Evolutionary conservation across 2,113 vertebrate genomes (phyloP).

Genomic region (Gambusia holbrooki): DNA sequence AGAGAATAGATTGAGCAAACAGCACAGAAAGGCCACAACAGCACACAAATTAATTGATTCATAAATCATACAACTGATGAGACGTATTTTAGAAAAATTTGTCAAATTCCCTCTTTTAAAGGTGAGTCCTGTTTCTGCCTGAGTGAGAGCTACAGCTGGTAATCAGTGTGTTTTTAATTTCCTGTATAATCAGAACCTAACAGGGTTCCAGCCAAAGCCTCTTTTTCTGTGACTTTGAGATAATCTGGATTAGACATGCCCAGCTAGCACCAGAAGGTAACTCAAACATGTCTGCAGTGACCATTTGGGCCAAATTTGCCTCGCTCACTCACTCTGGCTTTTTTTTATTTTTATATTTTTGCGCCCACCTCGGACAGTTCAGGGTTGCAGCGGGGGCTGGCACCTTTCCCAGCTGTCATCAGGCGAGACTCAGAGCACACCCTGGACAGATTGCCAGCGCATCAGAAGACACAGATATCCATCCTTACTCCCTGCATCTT

Average conservation of each 20-base stretch:
- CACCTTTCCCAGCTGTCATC: not conserved
- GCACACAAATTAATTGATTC: not conserved
- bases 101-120: not conserved
- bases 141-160: not conserved
- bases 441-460: not conserved
- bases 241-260: slow-evolving; percentile 6
- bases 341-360: not conserved
- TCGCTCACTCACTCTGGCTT: not conserved
- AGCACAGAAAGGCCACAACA: not conserved
- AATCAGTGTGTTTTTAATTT: slow-evolving; percentile 1
- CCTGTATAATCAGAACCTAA: not conserved
- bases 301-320: not conserved
- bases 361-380: not conserved
- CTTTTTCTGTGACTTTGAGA: slow-evolving; percentile 4
- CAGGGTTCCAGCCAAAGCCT: slow-evolving; percentile 5
- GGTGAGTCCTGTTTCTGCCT: not conserved
- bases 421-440: not conserved
- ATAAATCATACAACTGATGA: not conserved
- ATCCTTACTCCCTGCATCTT: not conserved
- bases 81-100: not conserved
- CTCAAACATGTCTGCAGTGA: not conserved
- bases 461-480: not conserved
- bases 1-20: not conserved
- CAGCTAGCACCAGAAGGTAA: not conserved
- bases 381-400: not conserved